Evolutionary conservation across 2,113 vertebrate genomes (phyloP).

Genomic region (Labeo catla): DNA sequence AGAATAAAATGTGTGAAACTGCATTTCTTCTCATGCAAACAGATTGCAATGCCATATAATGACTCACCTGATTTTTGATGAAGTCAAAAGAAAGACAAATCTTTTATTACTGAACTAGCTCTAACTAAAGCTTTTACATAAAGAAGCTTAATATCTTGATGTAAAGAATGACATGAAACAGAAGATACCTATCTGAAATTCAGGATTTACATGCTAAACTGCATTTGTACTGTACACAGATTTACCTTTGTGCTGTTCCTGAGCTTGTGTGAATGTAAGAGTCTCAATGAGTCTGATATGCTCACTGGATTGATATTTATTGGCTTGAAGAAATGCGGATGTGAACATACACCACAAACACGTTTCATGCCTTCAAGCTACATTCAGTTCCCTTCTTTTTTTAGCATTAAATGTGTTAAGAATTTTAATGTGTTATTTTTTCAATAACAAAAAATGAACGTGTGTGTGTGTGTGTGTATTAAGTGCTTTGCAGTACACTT

Average conservation of each 20-base stretch:
- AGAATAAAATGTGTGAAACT: neutral
- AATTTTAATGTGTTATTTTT: no score
- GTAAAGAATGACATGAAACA: neutral
- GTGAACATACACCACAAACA: neutral
- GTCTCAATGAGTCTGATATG: neutral
- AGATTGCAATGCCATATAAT: neutral
- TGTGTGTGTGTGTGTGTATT: no score
- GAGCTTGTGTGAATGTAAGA: neutral
- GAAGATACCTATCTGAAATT: neutral
- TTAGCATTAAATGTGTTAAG: no score
- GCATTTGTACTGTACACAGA: neutral
- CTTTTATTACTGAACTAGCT: neutral
- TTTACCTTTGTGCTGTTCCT: neutral
- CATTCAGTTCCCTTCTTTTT: no score
- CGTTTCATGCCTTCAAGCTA: no score
- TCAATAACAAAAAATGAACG: no score
- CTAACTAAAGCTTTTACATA: neutral
- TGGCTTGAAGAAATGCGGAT: neutral
- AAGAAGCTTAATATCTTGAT: neutral
- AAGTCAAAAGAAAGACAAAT: neutral
- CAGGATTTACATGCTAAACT: rapidly evolving
- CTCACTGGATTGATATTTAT: neutral
- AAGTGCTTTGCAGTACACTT: no score
- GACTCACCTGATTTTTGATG: neutral
- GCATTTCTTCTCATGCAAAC: no score